These are phyloP conservation scores for Martes flavigula DNA, from an alignment of 2,797 vertebrate species.

Conservation along the genomic window DNA sequence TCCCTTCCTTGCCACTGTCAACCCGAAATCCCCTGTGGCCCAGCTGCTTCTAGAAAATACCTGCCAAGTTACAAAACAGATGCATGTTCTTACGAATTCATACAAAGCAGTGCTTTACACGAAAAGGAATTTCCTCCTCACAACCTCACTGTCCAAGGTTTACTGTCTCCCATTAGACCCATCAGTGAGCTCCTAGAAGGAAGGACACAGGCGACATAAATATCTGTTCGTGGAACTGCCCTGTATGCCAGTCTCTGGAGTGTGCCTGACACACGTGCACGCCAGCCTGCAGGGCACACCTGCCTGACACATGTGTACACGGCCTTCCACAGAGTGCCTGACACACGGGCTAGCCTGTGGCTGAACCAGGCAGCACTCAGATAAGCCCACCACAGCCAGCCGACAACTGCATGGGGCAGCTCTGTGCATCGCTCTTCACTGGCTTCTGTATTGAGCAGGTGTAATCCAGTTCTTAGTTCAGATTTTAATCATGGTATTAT, in stretches of 20 bases:
- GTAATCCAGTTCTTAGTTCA: not conserved
- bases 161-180: not conserved
- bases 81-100: not conserved
- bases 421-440: accelerated
- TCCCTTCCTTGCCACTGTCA: no score
- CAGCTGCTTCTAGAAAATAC: not conserved
- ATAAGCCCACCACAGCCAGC: not conserved
- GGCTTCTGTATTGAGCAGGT: not conserved
- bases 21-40: not conserved
- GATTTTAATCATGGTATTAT: not conserved
- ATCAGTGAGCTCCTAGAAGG: not conserved
- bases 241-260: not conserved
- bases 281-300: no score
- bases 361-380: not conserved
- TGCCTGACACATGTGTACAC: no score
- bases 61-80: not conserved
- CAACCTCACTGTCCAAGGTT: not conserved
- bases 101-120: not conserved
- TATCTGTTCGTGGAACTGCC: no score
- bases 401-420: no score
- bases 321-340: no score
- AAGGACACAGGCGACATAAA: not conserved
- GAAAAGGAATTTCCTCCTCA: not conserved
- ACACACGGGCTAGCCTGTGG: not conserved
- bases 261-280: not conserved